Evolutionary conservation across 2,113 vertebrate genomes (phyloP).

Genomic region (Andinoacara biseriatus): DNA sequence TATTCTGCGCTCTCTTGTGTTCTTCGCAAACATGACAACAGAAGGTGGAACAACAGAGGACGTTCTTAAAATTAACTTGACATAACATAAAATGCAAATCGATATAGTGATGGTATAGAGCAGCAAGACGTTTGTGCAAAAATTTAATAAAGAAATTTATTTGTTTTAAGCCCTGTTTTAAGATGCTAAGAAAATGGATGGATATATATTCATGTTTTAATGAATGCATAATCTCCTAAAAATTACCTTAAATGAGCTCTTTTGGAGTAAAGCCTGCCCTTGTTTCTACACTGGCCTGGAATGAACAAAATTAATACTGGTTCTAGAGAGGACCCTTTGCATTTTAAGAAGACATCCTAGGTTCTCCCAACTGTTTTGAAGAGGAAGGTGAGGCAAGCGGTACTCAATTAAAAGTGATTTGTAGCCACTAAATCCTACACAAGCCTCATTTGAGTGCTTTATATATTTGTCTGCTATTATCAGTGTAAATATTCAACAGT

Average conservation of each 20-base stretch:
- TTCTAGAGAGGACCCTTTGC: no score
- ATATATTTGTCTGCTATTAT: neutral
- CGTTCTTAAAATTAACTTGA: neutral
- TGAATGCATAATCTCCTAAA: neutral
- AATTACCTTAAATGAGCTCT: neutral
- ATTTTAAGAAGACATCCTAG: no score
- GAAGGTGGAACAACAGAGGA: neutral
- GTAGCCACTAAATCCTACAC: neutral
- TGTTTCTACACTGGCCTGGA: neutral
- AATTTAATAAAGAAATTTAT: no score
- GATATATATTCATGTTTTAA: neutral
- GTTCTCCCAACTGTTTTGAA: no score
- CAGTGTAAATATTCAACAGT: neutral
- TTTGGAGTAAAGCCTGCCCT: neutral
- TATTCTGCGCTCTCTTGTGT: constrained; percentile 60
- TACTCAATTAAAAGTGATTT: no score
- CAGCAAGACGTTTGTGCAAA: neutral
- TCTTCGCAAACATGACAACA: constrained; percentile 29
- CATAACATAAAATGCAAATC: neutral
- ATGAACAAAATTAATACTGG: neutral
- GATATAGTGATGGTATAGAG: neutral
- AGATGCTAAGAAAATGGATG: no score
- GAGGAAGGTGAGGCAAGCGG: no score
- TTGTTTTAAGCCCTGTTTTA: no score
- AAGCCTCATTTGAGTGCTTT: neutral